A percentile compares a stretch with the other conserved stretches of the same genome.
Evolutionary conservation across 2,113 vertebrate species (phyloP).

Genomic region (Eulemur macaco): DNA sequence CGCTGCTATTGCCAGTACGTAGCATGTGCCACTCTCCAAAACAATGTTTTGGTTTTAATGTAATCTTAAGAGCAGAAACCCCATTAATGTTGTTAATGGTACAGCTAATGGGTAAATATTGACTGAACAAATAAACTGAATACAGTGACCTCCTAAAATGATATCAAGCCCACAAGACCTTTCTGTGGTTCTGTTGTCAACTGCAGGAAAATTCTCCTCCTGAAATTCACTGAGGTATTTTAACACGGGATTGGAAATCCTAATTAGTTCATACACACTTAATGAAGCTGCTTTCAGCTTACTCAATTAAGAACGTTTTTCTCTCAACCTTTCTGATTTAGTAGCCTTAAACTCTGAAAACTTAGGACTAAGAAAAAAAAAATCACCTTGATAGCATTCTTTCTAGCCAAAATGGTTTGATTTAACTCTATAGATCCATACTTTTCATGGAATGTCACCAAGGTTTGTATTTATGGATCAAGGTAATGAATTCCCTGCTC

Average conservation of each 20-base stretch:
- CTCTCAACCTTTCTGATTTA: background rate
- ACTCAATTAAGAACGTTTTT: slow-evolving; percentile 17
- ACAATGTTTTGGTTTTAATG: background rate
- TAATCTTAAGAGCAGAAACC: background rate
- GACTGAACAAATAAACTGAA: background rate
- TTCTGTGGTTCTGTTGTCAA: background rate
- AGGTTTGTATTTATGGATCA: background rate
- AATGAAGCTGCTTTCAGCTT: slow-evolving; percentile 14
- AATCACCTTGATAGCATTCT: background rate
- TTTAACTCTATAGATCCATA: slow-evolving; percentile 10
- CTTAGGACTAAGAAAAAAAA: background rate
- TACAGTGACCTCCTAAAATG: background rate
- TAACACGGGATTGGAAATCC: slow-evolving; percentile 26
- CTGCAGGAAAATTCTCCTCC: background rate
- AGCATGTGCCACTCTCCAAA: background rate
- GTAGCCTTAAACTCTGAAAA: slow-evolving; percentile 10
- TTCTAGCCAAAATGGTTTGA: slow-evolving; percentile 15
- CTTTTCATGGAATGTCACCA: background rate
- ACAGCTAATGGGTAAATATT: background rate
- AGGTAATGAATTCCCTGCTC: slow-evolving; percentile 32
- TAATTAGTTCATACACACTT: background rate
- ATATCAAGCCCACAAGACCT: background rate
- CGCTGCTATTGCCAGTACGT: background rate
- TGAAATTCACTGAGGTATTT: slow-evolving; percentile 19
- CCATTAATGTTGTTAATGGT: background rate